Percentiles rank a stretch among this genome's conserved stretches.
These are phyloP conservation scores for Amorpha juglandis DNA, from an alignment of 2,888 invertebrate species.

Conservation along the genomic window DNA sequence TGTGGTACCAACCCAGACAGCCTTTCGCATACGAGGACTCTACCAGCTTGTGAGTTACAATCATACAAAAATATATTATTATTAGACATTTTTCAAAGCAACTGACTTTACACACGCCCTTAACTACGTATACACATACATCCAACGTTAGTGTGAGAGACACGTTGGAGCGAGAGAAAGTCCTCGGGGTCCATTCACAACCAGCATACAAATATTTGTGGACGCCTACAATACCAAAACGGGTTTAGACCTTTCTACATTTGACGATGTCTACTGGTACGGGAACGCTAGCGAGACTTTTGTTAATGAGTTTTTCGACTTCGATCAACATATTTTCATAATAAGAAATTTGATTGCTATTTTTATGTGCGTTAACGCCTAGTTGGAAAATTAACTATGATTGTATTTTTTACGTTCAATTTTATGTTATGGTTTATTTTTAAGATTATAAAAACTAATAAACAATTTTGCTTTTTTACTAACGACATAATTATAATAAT, in stretches of 20 bases:
- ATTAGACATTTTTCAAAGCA: constrained; percentile 13
- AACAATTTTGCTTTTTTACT: no score
- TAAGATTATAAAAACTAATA: not conserved
- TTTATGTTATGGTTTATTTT: not conserved
- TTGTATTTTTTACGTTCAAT: not conserved
- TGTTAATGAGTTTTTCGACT: constrained; percentile 25
- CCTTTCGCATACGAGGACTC: no score
- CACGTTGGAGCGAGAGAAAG: constrained; percentile 74
- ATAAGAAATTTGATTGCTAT: not conserved
- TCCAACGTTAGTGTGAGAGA: constrained; percentile 64
- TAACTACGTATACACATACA: constrained; percentile 45
- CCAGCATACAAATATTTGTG: constrained; percentile 83
- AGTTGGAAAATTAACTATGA: not conserved
- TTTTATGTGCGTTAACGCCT: constrained; percentile 7
- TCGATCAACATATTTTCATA: constrained; percentile 13
- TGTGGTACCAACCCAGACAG: no score
- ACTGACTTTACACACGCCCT: constrained; percentile 27
- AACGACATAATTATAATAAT: no score
- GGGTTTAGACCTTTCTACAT: constrained; percentile 75
- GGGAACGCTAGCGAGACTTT: constrained; percentile 26
- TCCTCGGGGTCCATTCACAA: constrained; percentile 81
- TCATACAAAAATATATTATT: not conserved
- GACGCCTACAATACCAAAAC: constrained; percentile 78
- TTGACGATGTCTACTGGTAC: constrained; percentile 49
- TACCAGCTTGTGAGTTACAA: no score